Base-by-base conservation (phyloP, 2,888 invertebrate species). In the Conomelus anceps region DNA sequence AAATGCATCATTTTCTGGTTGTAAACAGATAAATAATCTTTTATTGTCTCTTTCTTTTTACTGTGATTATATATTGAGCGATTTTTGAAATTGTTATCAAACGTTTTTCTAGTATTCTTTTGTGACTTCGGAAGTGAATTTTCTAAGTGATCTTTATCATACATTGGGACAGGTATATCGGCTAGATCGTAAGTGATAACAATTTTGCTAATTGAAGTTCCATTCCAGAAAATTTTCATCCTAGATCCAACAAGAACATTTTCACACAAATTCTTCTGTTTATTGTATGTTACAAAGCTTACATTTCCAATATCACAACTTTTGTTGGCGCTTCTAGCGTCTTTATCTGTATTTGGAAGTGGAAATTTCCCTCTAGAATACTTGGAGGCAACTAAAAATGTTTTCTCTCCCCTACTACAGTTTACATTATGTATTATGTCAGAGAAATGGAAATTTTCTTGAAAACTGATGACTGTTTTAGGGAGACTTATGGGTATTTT, bases 241-340 rank as follows among this genome's bases (percentile, higher is more conserved):
- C 22, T 89, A 0, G 88, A 26, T 17, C 88, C 87, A 20, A 89
- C 89, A 17, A 89, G 87, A 23, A 89, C 89, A 88, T 89, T 89
- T 88, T 89, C 26, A 88, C 89, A 89, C 20, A 84, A n/a, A 20
- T n/a, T 84, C 24, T 24, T 84, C 22, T 88, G 34, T 20, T 84
- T 6, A 23, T 63, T 89, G 3, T 29, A 3, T 84, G 22, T 84
- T 20, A 88, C 87, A 22, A 34, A 29, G 0, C 22, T 22, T 22
- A 86, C 26, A 29, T 23, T 87, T 26, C 34, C 29, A 26, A 22
- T 84, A 88, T 63, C n/a, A 63, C 63, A 63, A 63, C 63, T 63
- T n/a, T n/a, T n/a, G 4, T 63, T 63, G n/a, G 1, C 13, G n/a
- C n/a, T n/a, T n/a, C 7, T n/a, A 9, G 1, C n/a, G n/a, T 6